Conservation (phyloP, 2,113 vertebrate genomes). For the Cisticola juncidis region DNA sequence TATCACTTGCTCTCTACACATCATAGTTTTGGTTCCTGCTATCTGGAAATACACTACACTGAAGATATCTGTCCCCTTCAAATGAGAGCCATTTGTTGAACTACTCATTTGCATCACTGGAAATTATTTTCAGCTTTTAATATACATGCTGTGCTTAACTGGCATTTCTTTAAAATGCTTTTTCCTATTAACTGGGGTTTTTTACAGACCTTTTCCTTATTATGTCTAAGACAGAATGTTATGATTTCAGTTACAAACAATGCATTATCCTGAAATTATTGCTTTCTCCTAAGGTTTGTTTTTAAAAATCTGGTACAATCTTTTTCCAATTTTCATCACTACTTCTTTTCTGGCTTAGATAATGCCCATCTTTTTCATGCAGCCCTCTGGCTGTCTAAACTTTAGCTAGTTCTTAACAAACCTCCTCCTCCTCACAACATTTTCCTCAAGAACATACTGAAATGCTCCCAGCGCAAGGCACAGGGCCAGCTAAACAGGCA, state of each 20-base stretch:
- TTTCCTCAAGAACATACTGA: conserved; percentile 53
- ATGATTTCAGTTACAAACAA: background rate
- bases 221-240: background rate
- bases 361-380: background rate
- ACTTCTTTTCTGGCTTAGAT: background rate
- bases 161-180: background rate
- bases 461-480: conserved; percentile 46
- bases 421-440: conserved; percentile 39
- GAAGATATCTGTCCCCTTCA: background rate
- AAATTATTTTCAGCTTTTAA: background rate
- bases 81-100: background rate
- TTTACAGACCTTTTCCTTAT: background rate
- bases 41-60: background rate
- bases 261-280: background rate
- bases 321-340: background rate
- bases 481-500: conserved; percentile 30
- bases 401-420: conserved; percentile 29
- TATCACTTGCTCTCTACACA: background rate
- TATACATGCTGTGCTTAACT: background rate
- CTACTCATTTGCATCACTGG: background rate
- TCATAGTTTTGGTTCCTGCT: background rate
- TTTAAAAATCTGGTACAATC: background rate
- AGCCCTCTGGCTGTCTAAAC: conserved; percentile 6
- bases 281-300: background rate
- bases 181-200: background rate